These are phyloP conservation scores for Drosophila bocki DNA, from an alignment of 1,140 invertebrate species.

Conservation along the genomic window DNA sequence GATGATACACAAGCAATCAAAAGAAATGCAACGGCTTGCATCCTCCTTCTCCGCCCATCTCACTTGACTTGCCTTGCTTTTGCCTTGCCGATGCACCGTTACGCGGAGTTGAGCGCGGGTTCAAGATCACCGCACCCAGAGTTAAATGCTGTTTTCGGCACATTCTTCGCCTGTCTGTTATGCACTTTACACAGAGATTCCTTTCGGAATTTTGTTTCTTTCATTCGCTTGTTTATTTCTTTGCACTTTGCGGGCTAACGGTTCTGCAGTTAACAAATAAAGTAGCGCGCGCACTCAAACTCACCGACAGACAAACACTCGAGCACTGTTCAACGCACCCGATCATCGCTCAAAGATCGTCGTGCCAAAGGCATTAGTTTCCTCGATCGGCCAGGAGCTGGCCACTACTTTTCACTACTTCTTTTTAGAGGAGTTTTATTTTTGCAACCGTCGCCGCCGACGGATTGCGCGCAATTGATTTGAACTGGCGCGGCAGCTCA, in stretches of 20 bases:
- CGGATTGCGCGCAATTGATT: conserved; percentile 76
- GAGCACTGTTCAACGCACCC: conserved; percentile 48
- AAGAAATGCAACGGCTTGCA: conserved; percentile 73
- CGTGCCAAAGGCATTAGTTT: conserved; percentile 23
- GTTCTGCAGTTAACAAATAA: conserved; percentile 67
- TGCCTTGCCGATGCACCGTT: conserved; percentile 67
- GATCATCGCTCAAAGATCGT: conserved; percentile 35
- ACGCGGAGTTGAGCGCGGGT: conserved; percentile 65
- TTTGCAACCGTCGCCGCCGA: conserved; percentile 65
- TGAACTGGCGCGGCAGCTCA: conserved; percentile 58
- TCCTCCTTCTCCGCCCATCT: conserved; percentile 33
- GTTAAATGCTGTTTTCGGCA: conserved; percentile 67
- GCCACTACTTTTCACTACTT: conserved; percentile 6
- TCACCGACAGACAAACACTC: conserved; percentile 44
- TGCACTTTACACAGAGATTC: conserved; percentile 66
- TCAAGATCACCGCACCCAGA: conserved; percentile 79
- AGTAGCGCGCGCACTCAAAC: conserved; percentile 52
- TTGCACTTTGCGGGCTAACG: conserved; percentile 55
- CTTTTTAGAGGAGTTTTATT: conserved; percentile 2
- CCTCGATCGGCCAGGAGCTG: conserved; percentile 31
- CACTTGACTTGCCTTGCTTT: conserved; percentile 53
- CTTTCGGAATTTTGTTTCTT: conserved; percentile 36
- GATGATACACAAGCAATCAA: conserved; percentile 84
- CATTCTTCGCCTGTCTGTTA: conserved; percentile 67
- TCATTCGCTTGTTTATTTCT: conserved; percentile 18